phyloP scores from a whole-genome alignment of 2,797 vertebrate genomes.

The Onychomys torridus region DNA sequence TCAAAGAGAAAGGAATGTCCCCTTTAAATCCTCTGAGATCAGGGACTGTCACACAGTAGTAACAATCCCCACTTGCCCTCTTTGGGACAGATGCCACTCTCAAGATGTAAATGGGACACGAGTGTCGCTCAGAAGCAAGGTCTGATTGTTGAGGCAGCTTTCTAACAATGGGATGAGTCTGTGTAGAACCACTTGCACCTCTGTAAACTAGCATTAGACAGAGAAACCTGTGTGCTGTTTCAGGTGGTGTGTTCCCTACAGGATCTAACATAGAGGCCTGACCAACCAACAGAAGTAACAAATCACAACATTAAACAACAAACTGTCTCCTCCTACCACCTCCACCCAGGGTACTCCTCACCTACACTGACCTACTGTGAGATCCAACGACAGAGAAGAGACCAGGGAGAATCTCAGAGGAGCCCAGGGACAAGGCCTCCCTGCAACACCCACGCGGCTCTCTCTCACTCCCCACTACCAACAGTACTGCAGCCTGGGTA shows the following conservation, averaged over 20 bases:
- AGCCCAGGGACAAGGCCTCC: not conserved
- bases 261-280: not conserved
- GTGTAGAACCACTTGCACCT: not conserved
- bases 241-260: not conserved
- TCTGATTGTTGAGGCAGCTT: slow-evolving; percentile 12
- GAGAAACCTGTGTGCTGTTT: not conserved
- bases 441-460: not conserved
- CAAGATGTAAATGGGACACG: not conserved
- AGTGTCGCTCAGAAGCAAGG: not conserved
- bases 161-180: not conserved
- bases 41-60: not conserved
- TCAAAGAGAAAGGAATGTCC: slow-evolving; percentile 44
- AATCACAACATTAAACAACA: not conserved
- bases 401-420: slow-evolving; percentile 19
- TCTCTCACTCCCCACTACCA: not conserved
- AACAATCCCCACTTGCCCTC: not conserved
- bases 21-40: slow-evolving; percentile 9
- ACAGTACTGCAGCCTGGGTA: not conserved
- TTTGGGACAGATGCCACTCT: not conserved
- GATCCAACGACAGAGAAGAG: not conserved
- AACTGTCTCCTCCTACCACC: not conserved
- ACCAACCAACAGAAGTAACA: slow-evolving; percentile 37
- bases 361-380: not conserved
- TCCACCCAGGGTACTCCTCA: not conserved
- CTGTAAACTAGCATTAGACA: not conserved